Evolutionary conservation across 2,113 vertebrate species (phyloP), one percentile per base, ranked within the genome.

Genomic region (Irena cyanogastra): DNA sequence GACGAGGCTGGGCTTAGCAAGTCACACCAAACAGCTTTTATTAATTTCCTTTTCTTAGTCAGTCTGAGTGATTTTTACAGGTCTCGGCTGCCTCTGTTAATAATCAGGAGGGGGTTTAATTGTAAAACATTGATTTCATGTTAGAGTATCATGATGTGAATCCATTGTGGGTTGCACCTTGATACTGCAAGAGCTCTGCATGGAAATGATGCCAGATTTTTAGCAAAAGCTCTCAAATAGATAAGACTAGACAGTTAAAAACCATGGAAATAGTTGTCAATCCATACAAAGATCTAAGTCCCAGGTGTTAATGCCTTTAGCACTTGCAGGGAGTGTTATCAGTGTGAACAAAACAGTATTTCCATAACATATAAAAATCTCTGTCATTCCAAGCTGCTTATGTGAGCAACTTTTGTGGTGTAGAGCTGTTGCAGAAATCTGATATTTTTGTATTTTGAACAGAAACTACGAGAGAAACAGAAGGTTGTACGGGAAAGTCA

Each of bases 391-490:
- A 35, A 9, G 37, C 41, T 86, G 64, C 50, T 44, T 74, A 4
- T 17, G 22, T 61, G 27, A 81, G 47, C 33, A 63, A 7, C 45
- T 78, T 66, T 11, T 94, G 49, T 31, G 65, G 33, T 5, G 2
- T 45, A 28, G 11, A 57, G 45, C 65, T 41, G 18, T 24, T 88
- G n/a, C 13, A 83, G 41, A 84, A 77, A 66, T 49, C 7, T 64
- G 54, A n/a, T 52, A 35, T 56, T 69, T 92, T 49, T 94, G 44
- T 78, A 28, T 95, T 91, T 94, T 84, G 92, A 44, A 71, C 97
- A 99, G 99, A 99, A 99, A 97, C 97, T 99, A 56, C 98, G 99
- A 84, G 99, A 99, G 96, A 98, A 98, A 92, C 99, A 99, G 97
- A 99, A 99, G 95, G 91, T 95, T 66, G 98, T 99, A 60, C 97